A percentile compares a stretch with the other conserved stretches of the same genome.
These are phyloP conservation scores for Rhagonycha fulva DNA, from an alignment of 2,888 invertebrate species.

Conservation along the genomic window DNA sequence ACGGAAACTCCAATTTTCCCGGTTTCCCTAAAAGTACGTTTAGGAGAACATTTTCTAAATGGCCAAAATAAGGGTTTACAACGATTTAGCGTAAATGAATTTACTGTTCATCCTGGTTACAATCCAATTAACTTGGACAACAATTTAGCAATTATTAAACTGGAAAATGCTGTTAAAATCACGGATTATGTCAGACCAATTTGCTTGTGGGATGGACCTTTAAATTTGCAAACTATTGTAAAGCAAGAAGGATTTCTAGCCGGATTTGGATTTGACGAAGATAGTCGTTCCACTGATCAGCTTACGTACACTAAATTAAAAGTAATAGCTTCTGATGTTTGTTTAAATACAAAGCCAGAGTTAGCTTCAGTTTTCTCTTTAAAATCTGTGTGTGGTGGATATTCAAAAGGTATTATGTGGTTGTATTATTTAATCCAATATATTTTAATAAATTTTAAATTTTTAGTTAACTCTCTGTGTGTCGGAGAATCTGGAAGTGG, in stretches of 20 bases:
- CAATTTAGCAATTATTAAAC: slow-evolving; percentile 62
- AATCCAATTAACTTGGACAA: slow-evolving; percentile 49
- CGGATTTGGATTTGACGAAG: slow-evolving; percentile 61
- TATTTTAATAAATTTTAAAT: background rate
- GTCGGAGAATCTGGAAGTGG: slow-evolving; percentile 55
- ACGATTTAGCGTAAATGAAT: slow-evolving; percentile 53
- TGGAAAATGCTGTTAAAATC: slow-evolving; percentile 57
- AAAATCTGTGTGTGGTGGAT: slow-evolving; percentile 55
- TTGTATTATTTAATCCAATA: background rate
- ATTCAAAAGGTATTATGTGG: slow-evolving; percentile 40
- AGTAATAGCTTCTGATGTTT: slow-evolving; percentile 61
- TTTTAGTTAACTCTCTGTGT: slow-evolving; percentile 62
- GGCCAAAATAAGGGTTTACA: slow-evolving; percentile 34
- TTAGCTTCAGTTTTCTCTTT: slow-evolving; percentile 63
- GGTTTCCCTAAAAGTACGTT: slow-evolving; percentile 21
- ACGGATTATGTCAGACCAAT: slow-evolving; percentile 60
- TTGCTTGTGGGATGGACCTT: slow-evolving; percentile 60
- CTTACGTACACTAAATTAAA: slow-evolving; percentile 64
- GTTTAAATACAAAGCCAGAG: slow-evolving; percentile 63
- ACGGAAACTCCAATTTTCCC: slow-evolving; percentile 23
- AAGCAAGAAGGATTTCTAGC: slow-evolving; percentile 41
- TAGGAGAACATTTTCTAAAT: slow-evolving; percentile 24
- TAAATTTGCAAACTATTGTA: slow-evolving; percentile 9
- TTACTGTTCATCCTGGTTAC: slow-evolving; percentile 53
- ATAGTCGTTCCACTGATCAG: slow-evolving; percentile 59